Base-by-base conservation (phyloP, 35 echinoderm and acorn worm species). In the Patiria miniata region DNA sequence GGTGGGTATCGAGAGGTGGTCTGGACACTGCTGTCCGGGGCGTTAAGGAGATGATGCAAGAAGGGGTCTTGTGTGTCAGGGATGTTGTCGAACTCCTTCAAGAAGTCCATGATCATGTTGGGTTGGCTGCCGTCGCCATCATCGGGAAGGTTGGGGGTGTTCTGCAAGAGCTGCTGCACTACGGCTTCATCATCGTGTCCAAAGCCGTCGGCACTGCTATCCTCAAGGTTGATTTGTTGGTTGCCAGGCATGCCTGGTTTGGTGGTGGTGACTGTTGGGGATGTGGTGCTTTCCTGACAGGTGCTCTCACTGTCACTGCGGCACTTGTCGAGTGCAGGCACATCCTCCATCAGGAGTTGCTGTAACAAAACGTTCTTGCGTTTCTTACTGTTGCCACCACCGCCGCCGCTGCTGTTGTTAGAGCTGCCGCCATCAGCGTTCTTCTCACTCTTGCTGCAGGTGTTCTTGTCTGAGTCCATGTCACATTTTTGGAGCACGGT, bases 291-390 rank as follows among this genome's bases (percentile, higher is more conserved):
- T 81, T 93, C 91, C 77, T 93, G 87, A 29, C 84, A 87, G 39
- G 92, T 86, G 5, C 54, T 53, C 16, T 90, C 83, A 30, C 77
- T 81, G 28, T 73, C 29, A 44, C 47, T 77, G 47, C 54, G 82
- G 58, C 77, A 77, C 38, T 86, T 76, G 51, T 95, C 84, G 19
- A 39, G 6, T 14, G 85, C 37, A 7, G 84, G 83, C n/a, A 90
- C 84, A 52, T 91, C 92, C 51, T 97, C 95, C 89, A 90, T 97
- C 1, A 97, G 81, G 21, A 97, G 84, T 57, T 90, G 81, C 52
- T 97, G 88, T 30, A 97, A 40, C 0, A 97, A 77, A 8, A 94
- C 95, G 78, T 97, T 93, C 79, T 94, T 90, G n/a, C 91, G 81
- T 59, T 86, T 89, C 44, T 78, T 51, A 39, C 79, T 87, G 36